Conservation (phyloP, 2,888 invertebrate species). For the Nemotelus nigrinus region DNA sequence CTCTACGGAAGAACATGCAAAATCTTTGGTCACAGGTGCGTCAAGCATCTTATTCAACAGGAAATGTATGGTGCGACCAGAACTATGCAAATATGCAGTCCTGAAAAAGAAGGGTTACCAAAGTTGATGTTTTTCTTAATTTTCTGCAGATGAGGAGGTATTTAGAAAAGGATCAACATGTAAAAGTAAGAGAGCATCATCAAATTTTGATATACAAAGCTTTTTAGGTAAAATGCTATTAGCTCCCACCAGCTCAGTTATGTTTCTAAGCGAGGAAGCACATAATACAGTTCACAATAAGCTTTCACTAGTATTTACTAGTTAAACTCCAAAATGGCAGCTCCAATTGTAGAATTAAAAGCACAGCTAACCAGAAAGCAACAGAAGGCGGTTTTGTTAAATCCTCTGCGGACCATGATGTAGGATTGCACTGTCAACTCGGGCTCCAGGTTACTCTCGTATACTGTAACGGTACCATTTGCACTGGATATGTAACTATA, state of each 20-base stretch:
- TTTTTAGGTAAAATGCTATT: too few relatives aligned
- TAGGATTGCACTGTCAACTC: conserved; percentile 42
- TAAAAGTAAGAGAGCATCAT: too few relatives aligned
- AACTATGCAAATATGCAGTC: too few relatives aligned
- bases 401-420: conserved; percentile 45
- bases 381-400: conserved; percentile 43
- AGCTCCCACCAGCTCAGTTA: too few relatives aligned
- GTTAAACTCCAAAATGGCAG: not conserved
- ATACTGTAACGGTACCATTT: conserved; percentile 38
- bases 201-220: too few relatives aligned
- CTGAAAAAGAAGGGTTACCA: too few relatives aligned
- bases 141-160: too few relatives aligned
- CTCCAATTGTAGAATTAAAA: conserved; percentile 4
- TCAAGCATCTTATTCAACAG: conserved; percentile 50
- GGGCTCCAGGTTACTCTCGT: conserved; percentile 11
- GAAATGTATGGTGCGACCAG: conserved; percentile 10
- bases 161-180: too few relatives aligned
- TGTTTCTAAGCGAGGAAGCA: too few relatives aligned
- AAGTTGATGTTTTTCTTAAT: too few relatives aligned
- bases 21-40: conserved; percentile 50
- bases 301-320: too few relatives aligned
- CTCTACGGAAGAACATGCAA: conserved; percentile 22
- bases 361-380: conserved; percentile 46
- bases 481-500: conserved; percentile 16
- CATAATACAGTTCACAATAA: too few relatives aligned